These are phyloP conservation scores for Sialis lutaria DNA, from an alignment of 2,888 invertebrate species.

Conservation along the genomic window DNA sequence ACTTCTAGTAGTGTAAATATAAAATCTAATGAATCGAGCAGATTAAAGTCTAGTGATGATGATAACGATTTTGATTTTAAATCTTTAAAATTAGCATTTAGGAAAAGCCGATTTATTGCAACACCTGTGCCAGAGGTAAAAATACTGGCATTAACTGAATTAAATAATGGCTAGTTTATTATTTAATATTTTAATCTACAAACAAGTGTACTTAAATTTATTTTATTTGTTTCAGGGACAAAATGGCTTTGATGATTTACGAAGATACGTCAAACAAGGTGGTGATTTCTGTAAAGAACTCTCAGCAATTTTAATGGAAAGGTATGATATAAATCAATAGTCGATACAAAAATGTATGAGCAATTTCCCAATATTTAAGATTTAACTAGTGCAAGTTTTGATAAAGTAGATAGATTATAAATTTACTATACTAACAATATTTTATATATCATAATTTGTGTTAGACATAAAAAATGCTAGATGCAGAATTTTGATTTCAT, in stretches of 20 bases:
- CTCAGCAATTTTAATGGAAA: slow-evolving; percentile 74
- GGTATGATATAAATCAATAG: slow-evolving; percentile 33
- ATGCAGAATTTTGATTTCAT: no score
- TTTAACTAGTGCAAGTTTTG: no score
- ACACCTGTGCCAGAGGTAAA: slow-evolving; percentile 15
- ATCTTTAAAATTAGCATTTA: slow-evolving; percentile 18
- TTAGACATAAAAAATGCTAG: no score
- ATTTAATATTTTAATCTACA: no score
- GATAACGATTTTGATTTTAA: slow-evolving; percentile 17
- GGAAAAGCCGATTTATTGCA: slow-evolving; percentile 15
- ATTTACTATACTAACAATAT: no score
- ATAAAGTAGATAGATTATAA: no score
- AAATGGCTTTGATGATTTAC: slow-evolving; percentile 84
- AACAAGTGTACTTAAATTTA: background rate
- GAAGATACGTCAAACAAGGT: slow-evolving; percentile 84
- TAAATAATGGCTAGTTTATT: no score
- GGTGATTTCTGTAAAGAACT: slow-evolving; percentile 90
- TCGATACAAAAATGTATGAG: no score
- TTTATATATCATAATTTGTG: no score
- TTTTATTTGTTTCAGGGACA: slow-evolving; percentile 51
- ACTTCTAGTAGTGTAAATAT: slow-evolving; percentile 1
- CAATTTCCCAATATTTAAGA: no score
- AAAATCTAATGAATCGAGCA: no score
- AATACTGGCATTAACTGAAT: background rate
- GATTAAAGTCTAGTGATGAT: no score